phyloP scores from a whole-genome alignment of 2,113 vertebrate genomes.

The Scopus umbretta region DNA sequence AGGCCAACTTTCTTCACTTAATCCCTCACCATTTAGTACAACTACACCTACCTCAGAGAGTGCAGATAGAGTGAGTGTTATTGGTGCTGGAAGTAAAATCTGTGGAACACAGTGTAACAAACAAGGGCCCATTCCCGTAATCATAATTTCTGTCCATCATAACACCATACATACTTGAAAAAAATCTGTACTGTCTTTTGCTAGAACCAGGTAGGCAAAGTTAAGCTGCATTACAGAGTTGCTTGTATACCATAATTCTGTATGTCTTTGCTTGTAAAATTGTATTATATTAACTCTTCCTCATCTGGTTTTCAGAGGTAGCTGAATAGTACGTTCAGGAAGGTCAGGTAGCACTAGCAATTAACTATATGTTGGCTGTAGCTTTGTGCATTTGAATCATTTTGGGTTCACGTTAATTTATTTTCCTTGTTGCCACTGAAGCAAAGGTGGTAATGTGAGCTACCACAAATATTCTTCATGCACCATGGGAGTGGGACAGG shows the following conservation, averaged over 20 bases:
- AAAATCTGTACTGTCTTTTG: background rate
- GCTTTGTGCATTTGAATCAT: background rate
- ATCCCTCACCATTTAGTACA: background rate
- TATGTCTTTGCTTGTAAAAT: background rate
- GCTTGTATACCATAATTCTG: background rate
- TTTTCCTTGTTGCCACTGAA: background rate
- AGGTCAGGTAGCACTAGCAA: background rate
- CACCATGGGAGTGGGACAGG: background rate
- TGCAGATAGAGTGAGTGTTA: background rate
- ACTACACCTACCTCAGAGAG: background rate
- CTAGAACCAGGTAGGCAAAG: background rate
- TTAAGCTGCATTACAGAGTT: background rate
- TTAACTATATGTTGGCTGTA: background rate
- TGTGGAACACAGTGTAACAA: background rate
- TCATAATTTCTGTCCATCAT: background rate
- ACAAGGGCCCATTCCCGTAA: background rate
- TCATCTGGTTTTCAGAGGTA: background rate
- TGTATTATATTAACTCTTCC: background rate
- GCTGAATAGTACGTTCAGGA: background rate
- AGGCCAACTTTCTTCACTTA: background rate
- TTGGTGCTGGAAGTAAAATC: background rate
- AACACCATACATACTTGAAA: background rate
- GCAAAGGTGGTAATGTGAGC: background rate
- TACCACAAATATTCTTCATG: background rate
- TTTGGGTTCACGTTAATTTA: background rate